Evolutionary conservation across 1,140 invertebrate species (phyloP), one percentile per base, ranked within the genome.

Genomic region (Papilio polyxenes): DNA sequence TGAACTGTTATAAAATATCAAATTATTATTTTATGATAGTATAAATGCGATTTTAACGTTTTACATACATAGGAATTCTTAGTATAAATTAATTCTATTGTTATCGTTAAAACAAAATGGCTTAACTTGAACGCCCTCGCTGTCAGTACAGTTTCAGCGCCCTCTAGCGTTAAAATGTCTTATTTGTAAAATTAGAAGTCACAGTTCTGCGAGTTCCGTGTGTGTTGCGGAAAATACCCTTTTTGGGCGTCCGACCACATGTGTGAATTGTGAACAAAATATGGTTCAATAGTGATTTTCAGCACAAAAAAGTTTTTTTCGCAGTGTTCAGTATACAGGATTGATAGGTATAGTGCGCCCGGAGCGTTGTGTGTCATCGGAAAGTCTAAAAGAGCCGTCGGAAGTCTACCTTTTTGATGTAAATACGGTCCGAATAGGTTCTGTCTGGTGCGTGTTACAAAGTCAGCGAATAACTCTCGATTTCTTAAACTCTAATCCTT

Each of bases 201-300:
- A 93, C 88, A 92, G 92, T 92, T 94, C 92, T 89, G 91, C 90
- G 92, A 94, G 92, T 92, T 93, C 91, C 91, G 93, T 94, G 91
- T 93, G 89, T 94, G 91, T 93, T 94, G 93, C 91, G 93, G 93
- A 95, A 95, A 95, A 94, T 94, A 94, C 93, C 94, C 93, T 95
- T 95, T 95, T 95, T 95, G 93, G 94, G 94, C 94, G 94, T 94
- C 93, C 94, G 93, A 94, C 93, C 94, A 95, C 94, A 95, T 95
- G 94, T 95, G 93, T 93, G 92, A 91, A 92, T 92, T 85, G 92
- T 94, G 93, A 93, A 93, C 92, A 93, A 94, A 94, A 92, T 93
- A 92, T 91, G 91, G 88, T 92, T 92, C 90, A 92, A 86, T 90
- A 91, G 90, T 94, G 91, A 91, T 90, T 94, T 93, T 87, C 88